phyloP scores from a whole-genome alignment of 2,797 vertebrate genomes.

The Telmatherina bonti region DNA sequence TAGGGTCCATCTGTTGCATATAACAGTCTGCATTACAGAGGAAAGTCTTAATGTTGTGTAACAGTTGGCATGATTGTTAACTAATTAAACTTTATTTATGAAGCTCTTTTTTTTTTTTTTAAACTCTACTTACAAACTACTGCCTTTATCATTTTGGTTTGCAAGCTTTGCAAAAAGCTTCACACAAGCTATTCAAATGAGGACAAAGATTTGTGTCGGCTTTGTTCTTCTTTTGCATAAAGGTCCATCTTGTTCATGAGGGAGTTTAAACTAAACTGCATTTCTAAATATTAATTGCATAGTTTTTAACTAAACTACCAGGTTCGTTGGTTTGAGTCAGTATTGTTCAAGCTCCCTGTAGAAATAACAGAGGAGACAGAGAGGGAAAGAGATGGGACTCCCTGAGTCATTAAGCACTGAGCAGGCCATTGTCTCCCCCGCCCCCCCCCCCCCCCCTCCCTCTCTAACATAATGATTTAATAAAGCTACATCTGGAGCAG shows the following conservation, averaged over 20 bases:
- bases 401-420: slow-evolving; percentile 75
- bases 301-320: slow-evolving; percentile 67
- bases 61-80: slow-evolving; percentile 17
- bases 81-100: slow-evolving; percentile 5
- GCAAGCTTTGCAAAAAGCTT: slow-evolving; percentile 40
- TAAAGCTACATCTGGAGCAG: slow-evolving; percentile 76
- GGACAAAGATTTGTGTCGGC: slow-evolving; percentile 59
- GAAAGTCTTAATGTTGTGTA: slow-evolving; percentile 22
- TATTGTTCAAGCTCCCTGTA: slow-evolving; percentile 59
- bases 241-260: slow-evolving; percentile 41
- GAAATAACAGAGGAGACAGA: slow-evolving; percentile 56
- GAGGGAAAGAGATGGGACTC: slow-evolving; percentile 64
- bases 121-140: slow-evolving; percentile 14
- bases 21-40: slow-evolving; percentile 22
- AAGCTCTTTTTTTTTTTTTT: slow-evolving; percentile 4
- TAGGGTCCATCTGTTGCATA: slow-evolving; percentile 63
- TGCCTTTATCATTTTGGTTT: slow-evolving; percentile 20
- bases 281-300: slow-evolving; percentile 66
- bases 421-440: slow-evolving; percentile 76
- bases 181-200: slow-evolving; percentile 45
- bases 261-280: slow-evolving; percentile 62
- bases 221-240: slow-evolving; percentile 61
- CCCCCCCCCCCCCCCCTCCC: too few relatives aligned
- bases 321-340: slow-evolving; percentile 53
- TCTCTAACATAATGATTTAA: slow-evolving; percentile 77